Base-by-base conservation (phyloP, 2,113 vertebrate species). In the Pteropus alecto region DNA sequence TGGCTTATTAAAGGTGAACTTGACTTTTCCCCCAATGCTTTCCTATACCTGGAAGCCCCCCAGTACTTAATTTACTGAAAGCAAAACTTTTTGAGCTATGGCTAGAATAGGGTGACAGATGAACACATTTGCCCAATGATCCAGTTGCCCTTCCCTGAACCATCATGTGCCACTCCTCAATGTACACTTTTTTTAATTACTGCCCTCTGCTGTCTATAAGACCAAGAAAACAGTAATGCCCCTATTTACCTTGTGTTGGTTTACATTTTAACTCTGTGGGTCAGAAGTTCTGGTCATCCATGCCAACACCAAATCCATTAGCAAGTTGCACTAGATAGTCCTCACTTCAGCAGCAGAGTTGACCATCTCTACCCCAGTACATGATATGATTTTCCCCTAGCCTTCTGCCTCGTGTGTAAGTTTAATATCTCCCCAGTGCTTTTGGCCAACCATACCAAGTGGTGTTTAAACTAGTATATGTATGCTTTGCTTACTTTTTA, bases 11-110 rank as follows among this genome's bases (percentile, higher is more conserved):
- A 93, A 74, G 87, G 78, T 93, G 54, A 92, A 85, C 22, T 85
- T 71, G 71, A 41, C 41, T 71, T 92, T 76, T 22, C 11, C 38
- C 28, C 24, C 63, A 76, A 19, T 95, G 93, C 86, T 97, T 98
- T 95, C 95, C 84, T 95, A 28, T 93, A 61, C 79, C 79, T 93
- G 93, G 96, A 96, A 98, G 97, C 93, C 83, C 90, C 73, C 90
- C 92, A 90, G 92, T 97, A 98, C 89, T 95, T 98, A 98, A 86
- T 97, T 98, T 96, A 97, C 97, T 97, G 95, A 98, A 97, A 58
- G 22, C 58, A 81, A 70, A 86, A 22, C 58, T 78, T 91, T 70
- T 58, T 35, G 78, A 95, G 86, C 87, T 86, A 51, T 77, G 73
- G 87, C 35, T 86, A 86, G 58, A 73, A 58, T 83, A 94, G 68